Evolutionary conservation across 2,888 invertebrate species (phyloP), one percentile per base, ranked within the genome.

Genomic region (Conchocele bisecta): DNA sequence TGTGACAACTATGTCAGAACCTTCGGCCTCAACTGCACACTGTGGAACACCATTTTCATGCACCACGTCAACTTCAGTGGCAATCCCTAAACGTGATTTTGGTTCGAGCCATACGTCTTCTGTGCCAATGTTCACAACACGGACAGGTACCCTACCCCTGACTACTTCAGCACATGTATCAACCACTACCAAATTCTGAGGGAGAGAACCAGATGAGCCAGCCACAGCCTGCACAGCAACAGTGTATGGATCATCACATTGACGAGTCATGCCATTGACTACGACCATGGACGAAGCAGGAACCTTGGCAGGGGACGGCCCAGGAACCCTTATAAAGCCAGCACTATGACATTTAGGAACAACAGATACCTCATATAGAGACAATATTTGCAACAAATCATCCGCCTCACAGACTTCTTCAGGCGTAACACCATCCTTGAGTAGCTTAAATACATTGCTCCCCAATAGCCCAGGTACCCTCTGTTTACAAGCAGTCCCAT

Each of bases 221-320:
- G 46, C 58, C n/a, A 58, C 28, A 58, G 46, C 58, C 33, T 58
- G 58, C 4, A 58, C 46, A 6, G 58, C 58, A 28, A 58, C 58
- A 46, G 5, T 46, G 39, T 31, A 58, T 15, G 58, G 20, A 22
- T 58, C 31, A 46, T 33, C 44, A 58, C 46, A 3, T 15, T 29
- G 33, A 4, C 22, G 28, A 58, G 53, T 53, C 6, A 11, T 24
- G 11, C 31, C 53, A 28, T 53, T 28, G n/a, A 53, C 20, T 13
- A 53, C 53, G 20, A 58, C 24, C 58, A 58, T 58, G 5, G 44
- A 58, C 20, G 58, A 58, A 4, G 58, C 46, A 17, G 58, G 58
- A 2, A 58, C 22, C n/a, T 39, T 26, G 11, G 31, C 46, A n/a
- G 31, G 37, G 9, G 39, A 9, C 7, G 5, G 22, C 13, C 24